Evolutionary conservation across 2,797 vertebrate species (phyloP).

Genomic region (Morelia viridis): DNA sequence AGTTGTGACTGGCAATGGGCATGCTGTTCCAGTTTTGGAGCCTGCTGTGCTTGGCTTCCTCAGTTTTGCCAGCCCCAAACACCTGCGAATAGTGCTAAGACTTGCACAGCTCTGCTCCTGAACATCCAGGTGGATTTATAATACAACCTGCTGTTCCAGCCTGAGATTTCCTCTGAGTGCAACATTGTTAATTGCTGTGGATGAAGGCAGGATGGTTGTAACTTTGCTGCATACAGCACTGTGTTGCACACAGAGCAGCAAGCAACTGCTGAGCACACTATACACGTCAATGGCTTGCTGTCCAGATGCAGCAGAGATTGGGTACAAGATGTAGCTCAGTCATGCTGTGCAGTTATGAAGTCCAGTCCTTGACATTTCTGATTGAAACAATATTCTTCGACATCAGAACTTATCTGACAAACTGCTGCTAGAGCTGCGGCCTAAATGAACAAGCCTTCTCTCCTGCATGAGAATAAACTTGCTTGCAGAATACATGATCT

Average conservation of each 20-base stretch:
- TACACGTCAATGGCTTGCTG: constrained; percentile 16
- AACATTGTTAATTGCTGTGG: neutral
- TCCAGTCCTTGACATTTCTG: neutral
- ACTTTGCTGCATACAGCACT: constrained; percentile 4
- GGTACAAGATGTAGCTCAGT: constrained; percentile 20
- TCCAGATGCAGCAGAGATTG: constrained; percentile 27
- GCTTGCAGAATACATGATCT: neutral
- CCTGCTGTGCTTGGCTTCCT: constrained; percentile 2
- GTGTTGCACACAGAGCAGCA: constrained; percentile 41
- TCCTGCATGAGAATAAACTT: neutral
- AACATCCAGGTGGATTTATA: constrained; percentile 2
- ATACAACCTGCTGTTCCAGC: constrained; percentile 1
- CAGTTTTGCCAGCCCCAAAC: neutral
- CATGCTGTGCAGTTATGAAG: neutral
- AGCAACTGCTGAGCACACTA: constrained; percentile 16
- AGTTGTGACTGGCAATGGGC: neutral
- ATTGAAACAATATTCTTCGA: neutral
- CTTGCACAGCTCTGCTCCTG: neutral
- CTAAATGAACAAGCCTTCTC: neutral
- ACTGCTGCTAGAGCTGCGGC: neutral
- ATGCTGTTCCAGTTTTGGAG: neutral
- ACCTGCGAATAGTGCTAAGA: neutral
- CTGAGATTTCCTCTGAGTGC: constrained; percentile 23
- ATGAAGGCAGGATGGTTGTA: constrained; percentile 21
- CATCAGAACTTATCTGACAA: neutral